These are phyloP conservation scores for Heptranchias perlo DNA, from an alignment of 2,113 vertebrate species.

Conservation along the genomic window DNA sequence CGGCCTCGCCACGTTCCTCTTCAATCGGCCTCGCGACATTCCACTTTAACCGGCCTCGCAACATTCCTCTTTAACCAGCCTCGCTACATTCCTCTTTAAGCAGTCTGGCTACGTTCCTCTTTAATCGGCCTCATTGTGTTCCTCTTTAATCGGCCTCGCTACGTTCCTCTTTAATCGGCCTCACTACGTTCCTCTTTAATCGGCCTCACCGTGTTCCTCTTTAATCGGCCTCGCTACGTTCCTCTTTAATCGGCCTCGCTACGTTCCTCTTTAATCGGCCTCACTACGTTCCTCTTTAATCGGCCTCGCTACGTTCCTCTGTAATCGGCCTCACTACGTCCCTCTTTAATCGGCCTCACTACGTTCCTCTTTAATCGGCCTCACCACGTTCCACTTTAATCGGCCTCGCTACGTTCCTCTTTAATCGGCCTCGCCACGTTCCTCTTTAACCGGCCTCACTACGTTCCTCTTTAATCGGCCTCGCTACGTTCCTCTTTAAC, in stretches of 20 bases:
- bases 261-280: not conserved
- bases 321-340: not conserved
- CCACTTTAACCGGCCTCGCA: no score
- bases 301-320: not conserved
- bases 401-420: not conserved
- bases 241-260: not conserved
- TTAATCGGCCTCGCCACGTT: not conserved
- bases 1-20: not conserved
- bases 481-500: not conserved
- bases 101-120: not conserved
- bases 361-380: not conserved
- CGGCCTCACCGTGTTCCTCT: no score
- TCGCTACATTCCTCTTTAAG: not conserved
- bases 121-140: no score
- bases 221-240: not conserved
- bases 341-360: not conserved
- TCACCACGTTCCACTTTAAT: not conserved
- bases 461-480: not conserved
- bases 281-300: not conserved
- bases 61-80: not conserved
- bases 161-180: not conserved
- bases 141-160: no score
- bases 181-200: not conserved
- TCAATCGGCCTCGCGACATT: no score
- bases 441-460: not conserved